Evolutionary conservation across 2,797 vertebrate genomes (phyloP).

Genomic region (Notoglanidium macrostoma): DNA sequence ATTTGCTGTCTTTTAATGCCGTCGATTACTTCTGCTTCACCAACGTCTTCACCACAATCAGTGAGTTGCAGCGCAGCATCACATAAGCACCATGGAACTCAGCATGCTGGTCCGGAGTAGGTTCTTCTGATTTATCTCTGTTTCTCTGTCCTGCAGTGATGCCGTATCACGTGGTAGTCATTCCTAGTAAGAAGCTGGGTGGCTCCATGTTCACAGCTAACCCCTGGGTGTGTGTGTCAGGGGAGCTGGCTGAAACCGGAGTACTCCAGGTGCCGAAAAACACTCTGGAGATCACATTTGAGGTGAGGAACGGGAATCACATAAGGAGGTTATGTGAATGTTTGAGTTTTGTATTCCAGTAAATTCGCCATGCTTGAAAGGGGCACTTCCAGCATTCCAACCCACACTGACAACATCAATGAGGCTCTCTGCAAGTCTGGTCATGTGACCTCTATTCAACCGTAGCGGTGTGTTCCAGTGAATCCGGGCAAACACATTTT

Average conservation of each 20-base stretch:
- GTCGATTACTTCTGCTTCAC: constrained; percentile 99
- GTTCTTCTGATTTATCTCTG: not conserved
- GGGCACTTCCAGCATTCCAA: not conserved
- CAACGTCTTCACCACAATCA: constrained; percentile 97
- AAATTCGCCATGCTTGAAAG: not conserved
- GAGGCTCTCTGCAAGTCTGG: not conserved
- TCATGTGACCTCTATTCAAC: constrained; percentile 13
- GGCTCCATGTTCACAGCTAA: constrained; percentile 99
- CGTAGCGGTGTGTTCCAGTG: not conserved
- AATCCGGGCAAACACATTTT: not conserved
- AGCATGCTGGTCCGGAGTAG: not conserved
- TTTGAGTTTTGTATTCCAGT: not conserved
- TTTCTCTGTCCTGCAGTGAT: constrained; percentile 82
- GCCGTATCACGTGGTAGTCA: constrained; percentile 93
- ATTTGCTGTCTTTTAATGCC: constrained; percentile 96
- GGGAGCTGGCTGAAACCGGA: constrained; percentile 94
- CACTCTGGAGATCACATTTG: constrained; percentile 94
- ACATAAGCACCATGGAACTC: not conserved
- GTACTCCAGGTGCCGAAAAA: constrained; percentile 95
- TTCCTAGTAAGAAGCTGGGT: constrained; percentile 95
- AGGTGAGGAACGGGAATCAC: constrained; percentile 76
- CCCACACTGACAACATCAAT: not conserved
- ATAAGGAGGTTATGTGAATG: too few species aligned
- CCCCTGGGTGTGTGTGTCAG: constrained; percentile 97
- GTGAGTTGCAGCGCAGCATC: constrained; percentile 76